A percentile compares a stretch with the other conserved stretches of the same genome.
Evolutionary conservation across 1,140 invertebrate genomes (phyloP).

Genomic region (Lethrus apterus): DNA sequence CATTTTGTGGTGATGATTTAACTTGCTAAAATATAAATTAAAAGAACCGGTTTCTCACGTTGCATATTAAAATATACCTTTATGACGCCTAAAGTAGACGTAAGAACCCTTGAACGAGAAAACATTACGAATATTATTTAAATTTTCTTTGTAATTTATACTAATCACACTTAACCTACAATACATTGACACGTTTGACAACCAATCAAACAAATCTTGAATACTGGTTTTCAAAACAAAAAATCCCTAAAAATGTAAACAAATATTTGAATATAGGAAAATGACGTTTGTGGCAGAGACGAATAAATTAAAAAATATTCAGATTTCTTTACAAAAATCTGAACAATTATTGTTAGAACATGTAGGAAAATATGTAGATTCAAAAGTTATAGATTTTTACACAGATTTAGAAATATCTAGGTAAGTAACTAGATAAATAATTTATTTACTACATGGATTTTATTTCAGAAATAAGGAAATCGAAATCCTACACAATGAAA

Average conservation of each 20-base stretch:
- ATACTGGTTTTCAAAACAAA: too few species aligned
- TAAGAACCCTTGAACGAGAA: slow-evolving; percentile 3
- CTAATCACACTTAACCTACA: too few species aligned
- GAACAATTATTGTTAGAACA: slow-evolving; percentile 15
- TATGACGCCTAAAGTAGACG: background rate
- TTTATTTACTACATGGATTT: slow-evolving; percentile 1
- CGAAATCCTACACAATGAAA: slow-evolving; percentile 19
- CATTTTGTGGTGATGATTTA: slow-evolving; percentile 1
- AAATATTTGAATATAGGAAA: too few species aligned
- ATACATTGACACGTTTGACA: too few species aligned
- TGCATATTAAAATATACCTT: slow-evolving; percentile 11
- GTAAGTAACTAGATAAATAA: slow-evolving; percentile 1
- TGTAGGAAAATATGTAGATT: slow-evolving; percentile 23
- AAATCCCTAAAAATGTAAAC: too few species aligned
- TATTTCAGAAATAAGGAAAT: slow-evolving; percentile 25
- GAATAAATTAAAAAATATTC: slow-evolving; percentile 27
- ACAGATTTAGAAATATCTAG: slow-evolving; percentile 6
- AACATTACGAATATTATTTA: too few species aligned
- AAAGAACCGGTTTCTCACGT: background rate
- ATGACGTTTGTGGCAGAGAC: slow-evolving; percentile 21
- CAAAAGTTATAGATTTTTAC: slow-evolving; percentile 32
- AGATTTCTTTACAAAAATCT: slow-evolving; percentile 26
- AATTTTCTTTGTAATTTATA: background rate
- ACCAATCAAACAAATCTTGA: too few species aligned
- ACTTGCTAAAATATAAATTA: slow-evolving; percentile 8